Conservation (phyloP, 1,140 invertebrate genomes). For the Calliphora vicina region DNA sequence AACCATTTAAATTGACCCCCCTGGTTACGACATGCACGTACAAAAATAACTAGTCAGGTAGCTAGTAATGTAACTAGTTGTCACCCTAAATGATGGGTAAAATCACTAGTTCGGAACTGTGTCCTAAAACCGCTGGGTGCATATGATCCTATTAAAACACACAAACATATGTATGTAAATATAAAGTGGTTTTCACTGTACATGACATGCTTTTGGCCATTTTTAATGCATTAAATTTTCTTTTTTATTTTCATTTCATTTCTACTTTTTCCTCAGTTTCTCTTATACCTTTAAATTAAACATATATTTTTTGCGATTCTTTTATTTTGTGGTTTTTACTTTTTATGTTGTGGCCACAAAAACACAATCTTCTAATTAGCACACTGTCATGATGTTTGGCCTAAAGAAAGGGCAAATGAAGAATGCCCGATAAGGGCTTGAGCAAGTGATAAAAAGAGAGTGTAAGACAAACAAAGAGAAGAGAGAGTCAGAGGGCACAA, state of each 20-base stretch:
- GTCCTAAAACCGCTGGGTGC: too few species aligned
- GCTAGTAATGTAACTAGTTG: too few species aligned
- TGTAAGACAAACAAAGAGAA: neutral
- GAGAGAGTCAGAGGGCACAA: too few species aligned
- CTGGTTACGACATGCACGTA: too few species aligned
- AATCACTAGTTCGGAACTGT: too few species aligned
- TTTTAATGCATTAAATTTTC: neutral
- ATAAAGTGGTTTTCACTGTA: neutral
- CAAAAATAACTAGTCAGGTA: too few species aligned
- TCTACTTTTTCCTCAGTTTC: neutral
- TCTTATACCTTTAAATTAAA: neutral
- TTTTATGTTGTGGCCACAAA: constrained; percentile 23
- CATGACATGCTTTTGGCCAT: neutral
- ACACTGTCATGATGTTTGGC: constrained; percentile 19
- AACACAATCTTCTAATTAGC: constrained; percentile 32
- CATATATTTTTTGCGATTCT: neutral
- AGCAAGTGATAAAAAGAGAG: neutral
- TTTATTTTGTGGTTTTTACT: constrained; percentile 14
- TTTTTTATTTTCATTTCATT: neutral
- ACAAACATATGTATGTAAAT: too few species aligned
- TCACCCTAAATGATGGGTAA: too few species aligned
- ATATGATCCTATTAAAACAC: too few species aligned
- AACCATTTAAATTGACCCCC: too few species aligned
- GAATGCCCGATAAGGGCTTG: neutral
- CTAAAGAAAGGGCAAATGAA: neutral